A percentile compares a stretch with the other conserved stretches of the same genome.
Conservation (phyloP, 2,888 invertebrate genomes). For the Plusia festucae region DNA sequence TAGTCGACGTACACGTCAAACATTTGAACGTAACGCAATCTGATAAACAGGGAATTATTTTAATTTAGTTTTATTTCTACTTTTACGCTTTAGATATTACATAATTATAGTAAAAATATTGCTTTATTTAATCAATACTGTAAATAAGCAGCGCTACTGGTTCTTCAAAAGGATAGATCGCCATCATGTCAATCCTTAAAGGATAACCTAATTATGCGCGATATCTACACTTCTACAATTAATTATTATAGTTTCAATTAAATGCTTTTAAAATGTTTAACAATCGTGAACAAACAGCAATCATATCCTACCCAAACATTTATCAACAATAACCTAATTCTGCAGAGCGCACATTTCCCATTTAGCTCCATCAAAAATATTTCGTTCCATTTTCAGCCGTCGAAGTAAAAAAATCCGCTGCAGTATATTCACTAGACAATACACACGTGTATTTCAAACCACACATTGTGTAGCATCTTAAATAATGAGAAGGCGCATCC, state of each 20-base stretch:
- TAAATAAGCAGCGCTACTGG: too few relatives aligned
- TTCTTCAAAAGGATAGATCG: too few relatives aligned
- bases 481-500: slow-evolving; percentile 79
- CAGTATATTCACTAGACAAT: slow-evolving; percentile 60
- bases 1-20: slow-evolving; percentile 76
- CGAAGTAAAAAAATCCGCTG: slow-evolving; percentile 41
- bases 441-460: slow-evolving; percentile 63
- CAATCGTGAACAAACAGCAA: not conserved
- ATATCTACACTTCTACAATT: too few relatives aligned
- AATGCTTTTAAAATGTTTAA: too few relatives aligned
- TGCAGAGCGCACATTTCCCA: slow-evolving; percentile 12
- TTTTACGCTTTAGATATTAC: slow-evolving; percentile 5
- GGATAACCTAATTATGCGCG: too few relatives aligned
- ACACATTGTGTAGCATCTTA: slow-evolving; percentile 73
- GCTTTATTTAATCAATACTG: too few relatives aligned
- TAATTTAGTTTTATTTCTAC: slow-evolving; percentile 47
- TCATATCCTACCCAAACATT: too few relatives aligned
- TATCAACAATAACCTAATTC: not conserved
- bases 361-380: slow-evolving; percentile 19
- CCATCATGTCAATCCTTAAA: too few relatives aligned
- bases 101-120: not conserved
- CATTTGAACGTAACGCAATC: slow-evolving; percentile 63
- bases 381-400: slow-evolving; percentile 39
- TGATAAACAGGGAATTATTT: slow-evolving; percentile 64
- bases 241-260: too few relatives aligned